These are phyloP conservation scores for Odontocolon sp. DNA, from an alignment of 2,888 invertebrate species.

Conservation along the genomic window DNA sequence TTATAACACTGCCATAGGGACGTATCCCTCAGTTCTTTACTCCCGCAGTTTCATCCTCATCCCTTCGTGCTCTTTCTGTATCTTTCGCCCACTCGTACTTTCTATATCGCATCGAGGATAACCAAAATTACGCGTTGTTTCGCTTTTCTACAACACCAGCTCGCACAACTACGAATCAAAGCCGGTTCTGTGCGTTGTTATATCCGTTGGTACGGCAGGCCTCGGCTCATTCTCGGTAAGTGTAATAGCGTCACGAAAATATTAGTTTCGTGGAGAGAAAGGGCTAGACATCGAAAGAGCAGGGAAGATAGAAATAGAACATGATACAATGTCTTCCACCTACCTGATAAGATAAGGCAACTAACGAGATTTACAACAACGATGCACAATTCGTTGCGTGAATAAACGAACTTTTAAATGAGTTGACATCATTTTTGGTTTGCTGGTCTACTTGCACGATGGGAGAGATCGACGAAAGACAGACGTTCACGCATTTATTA, in stretches of 20 bases:
- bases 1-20: conserved; percentile 71
- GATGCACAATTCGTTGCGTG: conserved; percentile 71
- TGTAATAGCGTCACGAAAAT: conserved; percentile 76
- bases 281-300: conserved; percentile 19
- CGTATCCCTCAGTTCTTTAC: conserved; percentile 55
- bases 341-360: too few species aligned
- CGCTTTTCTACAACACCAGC: too few species aligned
- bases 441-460: too few species aligned
- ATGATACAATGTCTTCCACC: conserved; percentile 71
- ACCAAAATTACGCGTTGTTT: too few species aligned
- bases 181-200: conserved; percentile 75
- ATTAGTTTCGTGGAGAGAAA: conserved; percentile 72
- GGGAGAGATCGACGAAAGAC: too few species aligned
- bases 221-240: conserved; percentile 73
- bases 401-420: conserved; percentile 66
- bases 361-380: conserved; percentile 70
- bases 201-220: conserved; percentile 58
- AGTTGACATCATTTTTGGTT: too few species aligned
- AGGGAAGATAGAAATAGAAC: not conserved
- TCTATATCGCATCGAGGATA: not conserved
- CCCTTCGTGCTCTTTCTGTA: conserved; percentile 11
- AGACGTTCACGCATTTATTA: too few species aligned
- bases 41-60: conserved; percentile 38
- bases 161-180: too few species aligned
- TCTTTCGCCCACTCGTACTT: not conserved